Conservation (phyloP, 2,888 invertebrate species). For the Monoplex corrugatus region DNA sequence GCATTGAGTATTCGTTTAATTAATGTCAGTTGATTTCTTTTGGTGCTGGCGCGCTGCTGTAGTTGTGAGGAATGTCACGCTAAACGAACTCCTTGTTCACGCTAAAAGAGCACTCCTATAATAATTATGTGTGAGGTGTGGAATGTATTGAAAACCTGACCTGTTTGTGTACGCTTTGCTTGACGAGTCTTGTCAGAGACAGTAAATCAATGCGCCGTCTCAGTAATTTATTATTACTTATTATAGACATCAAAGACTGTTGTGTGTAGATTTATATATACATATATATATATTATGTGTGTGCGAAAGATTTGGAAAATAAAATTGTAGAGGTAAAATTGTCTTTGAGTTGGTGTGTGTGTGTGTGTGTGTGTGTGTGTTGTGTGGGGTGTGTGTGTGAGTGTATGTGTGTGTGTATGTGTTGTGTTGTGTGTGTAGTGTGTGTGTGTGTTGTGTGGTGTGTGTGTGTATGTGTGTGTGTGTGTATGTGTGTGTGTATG, state of each 20-base stretch:
- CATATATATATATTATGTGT: too few relatives aligned
- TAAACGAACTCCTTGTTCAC: not conserved
- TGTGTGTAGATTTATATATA: conserved; percentile 40
- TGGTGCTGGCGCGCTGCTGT: not conserved
- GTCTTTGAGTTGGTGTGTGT: not conserved
- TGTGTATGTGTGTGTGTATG: not conserved
- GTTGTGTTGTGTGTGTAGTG: not conserved
- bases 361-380: conserved; percentile 22
- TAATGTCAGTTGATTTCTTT: not conserved
- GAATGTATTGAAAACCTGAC: not conserved
- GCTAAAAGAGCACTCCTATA: too few relatives aligned
- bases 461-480: conserved; percentile 13
- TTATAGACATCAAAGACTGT: conserved; percentile 13
- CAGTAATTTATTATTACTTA: conserved; percentile 34
- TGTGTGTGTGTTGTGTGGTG: conserved; percentile 41
- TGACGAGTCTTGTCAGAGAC: conserved; percentile 16
- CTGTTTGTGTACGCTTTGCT: conserved; percentile 18
- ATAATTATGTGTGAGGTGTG: not conserved
- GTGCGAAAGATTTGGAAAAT: conserved; percentile 26
- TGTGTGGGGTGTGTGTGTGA: not conserved
- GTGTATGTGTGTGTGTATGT: conserved; percentile 26
- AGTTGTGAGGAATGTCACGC: not conserved
- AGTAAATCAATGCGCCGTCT: not conserved
- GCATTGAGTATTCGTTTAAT: not conserved
- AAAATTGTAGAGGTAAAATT: not conserved